Conservation (phyloP, 2,888 invertebrate genomes). For the Drosophila yooni region DNA sequence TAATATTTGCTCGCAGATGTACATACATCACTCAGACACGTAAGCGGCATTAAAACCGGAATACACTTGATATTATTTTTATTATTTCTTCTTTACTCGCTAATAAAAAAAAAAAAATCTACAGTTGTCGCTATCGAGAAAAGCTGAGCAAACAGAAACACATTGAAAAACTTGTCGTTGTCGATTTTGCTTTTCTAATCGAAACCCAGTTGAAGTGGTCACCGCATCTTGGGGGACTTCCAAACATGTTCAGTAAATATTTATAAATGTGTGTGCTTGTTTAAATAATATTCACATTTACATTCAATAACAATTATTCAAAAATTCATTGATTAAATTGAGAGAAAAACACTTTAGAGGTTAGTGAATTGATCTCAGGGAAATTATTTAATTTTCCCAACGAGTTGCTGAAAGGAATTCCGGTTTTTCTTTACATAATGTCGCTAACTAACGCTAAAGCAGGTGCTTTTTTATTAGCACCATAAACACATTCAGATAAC, state of each 20-base stretch:
- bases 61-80: constrained; percentile 45
- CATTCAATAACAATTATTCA: constrained; percentile 39
- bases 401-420: constrained; percentile 14
- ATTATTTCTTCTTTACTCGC: constrained; percentile 3
- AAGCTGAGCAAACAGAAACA: constrained; percentile 9
- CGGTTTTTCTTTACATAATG: constrained; percentile 15
- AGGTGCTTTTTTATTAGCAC: constrained; percentile 27
- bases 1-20: not conserved
- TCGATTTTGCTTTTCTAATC: constrained; percentile 6
- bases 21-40: constrained; percentile 3
- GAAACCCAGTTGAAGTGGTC: constrained; percentile 34
- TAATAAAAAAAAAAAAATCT: constrained; percentile 6
- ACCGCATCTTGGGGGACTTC: constrained; percentile 39
- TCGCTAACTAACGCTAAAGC: constrained; percentile 6
- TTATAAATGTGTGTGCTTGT: not conserved
- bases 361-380: constrained; percentile 1
- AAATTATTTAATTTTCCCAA: constrained; percentile 1
- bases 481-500: constrained; percentile 20
- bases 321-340: constrained; percentile 31
- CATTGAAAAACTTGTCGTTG: constrained; percentile 4
- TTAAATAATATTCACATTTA: constrained; percentile 12
- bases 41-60: constrained; percentile 46
- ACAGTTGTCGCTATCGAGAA: constrained; percentile 17
- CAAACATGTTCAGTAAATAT: constrained; percentile 9
- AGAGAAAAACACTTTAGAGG: not conserved